phyloP scores from a whole-genome alignment of 2,888 invertebrate species.

The Odontocolon sp. region DNA sequence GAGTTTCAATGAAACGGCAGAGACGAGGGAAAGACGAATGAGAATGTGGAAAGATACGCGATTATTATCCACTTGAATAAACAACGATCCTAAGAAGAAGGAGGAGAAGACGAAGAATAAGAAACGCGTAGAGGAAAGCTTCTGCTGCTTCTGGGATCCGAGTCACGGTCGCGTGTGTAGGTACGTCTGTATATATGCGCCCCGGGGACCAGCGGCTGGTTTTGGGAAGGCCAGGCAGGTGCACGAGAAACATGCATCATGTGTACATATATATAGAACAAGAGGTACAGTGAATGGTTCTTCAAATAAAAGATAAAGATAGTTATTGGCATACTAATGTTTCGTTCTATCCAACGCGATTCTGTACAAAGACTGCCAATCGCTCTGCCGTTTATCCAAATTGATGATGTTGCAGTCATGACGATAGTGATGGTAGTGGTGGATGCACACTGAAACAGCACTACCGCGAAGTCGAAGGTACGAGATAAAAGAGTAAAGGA shows the following conservation, averaged over 20 bases:
- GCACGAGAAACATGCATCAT: conserved; percentile 45
- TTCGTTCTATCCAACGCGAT: too few species aligned
- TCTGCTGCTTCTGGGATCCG: conserved; percentile 51
- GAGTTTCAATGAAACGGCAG: conserved; percentile 14
- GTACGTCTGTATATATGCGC: conserved; percentile 2
- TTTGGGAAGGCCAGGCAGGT: conserved; percentile 59
- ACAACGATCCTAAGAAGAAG: conserved; percentile 43
- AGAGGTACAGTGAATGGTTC: too few species aligned
- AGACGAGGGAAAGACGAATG: conserved; percentile 1
- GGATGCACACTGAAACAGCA: conserved; percentile 43
- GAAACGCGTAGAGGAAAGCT: conserved; percentile 50
- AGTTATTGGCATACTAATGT: too few species aligned
- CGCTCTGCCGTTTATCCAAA: too few species aligned
- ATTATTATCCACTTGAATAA: conserved; percentile 58
- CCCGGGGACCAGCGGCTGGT: conserved; percentile 48
- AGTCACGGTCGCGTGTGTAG: background rate
- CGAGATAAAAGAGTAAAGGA: conserved; percentile 19
- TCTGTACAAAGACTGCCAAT: too few species aligned
- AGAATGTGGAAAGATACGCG: conserved; percentile 21
- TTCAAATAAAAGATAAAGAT: too few species aligned
- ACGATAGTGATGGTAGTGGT: conserved; percentile 16
- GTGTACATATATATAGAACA: background rate
- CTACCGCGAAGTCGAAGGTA: conserved; percentile 48
- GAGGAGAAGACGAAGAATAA: conserved; percentile 47
- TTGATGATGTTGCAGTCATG: conserved; percentile 11